Conservation (phyloP, 2,113 vertebrate genomes). For the Axis porcinus region DNA sequence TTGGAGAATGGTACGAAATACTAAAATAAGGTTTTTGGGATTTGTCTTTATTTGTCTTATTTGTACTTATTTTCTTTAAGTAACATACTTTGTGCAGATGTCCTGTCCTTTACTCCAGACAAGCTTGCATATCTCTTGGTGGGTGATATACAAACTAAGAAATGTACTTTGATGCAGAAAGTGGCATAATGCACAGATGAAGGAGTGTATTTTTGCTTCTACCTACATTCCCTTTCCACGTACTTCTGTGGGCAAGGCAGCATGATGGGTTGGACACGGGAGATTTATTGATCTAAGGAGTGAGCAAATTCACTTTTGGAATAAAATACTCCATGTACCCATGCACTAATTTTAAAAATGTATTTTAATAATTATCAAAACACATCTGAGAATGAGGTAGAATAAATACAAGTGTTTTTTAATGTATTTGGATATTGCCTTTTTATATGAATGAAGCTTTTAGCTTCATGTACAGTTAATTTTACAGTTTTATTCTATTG, state of each 20-base stretch:
- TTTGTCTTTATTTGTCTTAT: background rate
- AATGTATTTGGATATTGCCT: background rate
- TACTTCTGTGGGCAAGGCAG: background rate
- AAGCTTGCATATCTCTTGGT: background rate
- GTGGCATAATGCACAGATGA: background rate
- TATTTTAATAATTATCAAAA: background rate
- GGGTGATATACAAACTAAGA: background rate
- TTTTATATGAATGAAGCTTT: background rate
- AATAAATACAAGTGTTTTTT: background rate
- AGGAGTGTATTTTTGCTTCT: background rate
- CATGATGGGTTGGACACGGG: background rate
- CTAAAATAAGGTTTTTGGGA: conserved; percentile 14
- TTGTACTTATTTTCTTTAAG: background rate
- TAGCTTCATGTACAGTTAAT: background rate
- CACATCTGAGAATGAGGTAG: background rate
- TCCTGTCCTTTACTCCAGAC: background rate
- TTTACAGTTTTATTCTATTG: background rate
- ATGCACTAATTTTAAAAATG: background rate
- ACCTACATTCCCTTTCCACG: background rate
- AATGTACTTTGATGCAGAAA: background rate
- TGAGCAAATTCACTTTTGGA: background rate
- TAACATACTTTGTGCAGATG: background rate
- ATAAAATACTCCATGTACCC: background rate
- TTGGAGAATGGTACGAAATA: background rate
- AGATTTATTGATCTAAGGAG: background rate